Base-by-base conservation (phyloP, 1,140 invertebrate genomes). In the Bombus affinis region DNA sequence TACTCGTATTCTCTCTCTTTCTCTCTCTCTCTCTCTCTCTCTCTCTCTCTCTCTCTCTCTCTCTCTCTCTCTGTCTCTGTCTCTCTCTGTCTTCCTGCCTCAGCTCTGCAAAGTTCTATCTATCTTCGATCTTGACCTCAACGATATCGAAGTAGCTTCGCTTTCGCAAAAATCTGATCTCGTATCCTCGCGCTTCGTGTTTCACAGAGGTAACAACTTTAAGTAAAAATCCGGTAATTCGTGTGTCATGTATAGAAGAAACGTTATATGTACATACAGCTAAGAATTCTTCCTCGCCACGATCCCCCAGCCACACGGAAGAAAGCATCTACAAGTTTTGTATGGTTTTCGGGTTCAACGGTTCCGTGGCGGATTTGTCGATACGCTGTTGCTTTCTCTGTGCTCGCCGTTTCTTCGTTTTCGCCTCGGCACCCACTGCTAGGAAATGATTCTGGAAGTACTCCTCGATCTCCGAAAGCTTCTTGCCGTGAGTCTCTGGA, bases 401-500 rank as follows among this genome's bases (percentile, higher is more conserved):
- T 2, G 86, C 88, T 0, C 83, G 84, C 5, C 88, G 85, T 28
- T 90, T 92, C 44, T 84, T 85, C 0, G 88, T 83, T n/a, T 92
- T 94, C 4, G 90, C 62, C 28, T 94, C 89, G 28, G 91, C 92
- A 1, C 92, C 92, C 8, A 86, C 70, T 0, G 93, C 93, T 32
- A 94, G 22, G 81, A 94, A 93, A 89, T 96, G 95, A 57, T 94
- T 93, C 22, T 95, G 92, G 89, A 96, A 96, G 88, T 96, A 96
- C n/a, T 96, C 94, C 85, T 96, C 96, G 85, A 98, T 97, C 90
- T 97, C 97, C 4, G 96, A 96, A 2, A 97, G 93, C 80, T 96
- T 96, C 90, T 96, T 97, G 25, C 95, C 96, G 91, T 97, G 97
- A 1, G 97, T 98, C 93, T 98, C 97, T 0, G 97, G 97, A 25